Conservation (phyloP, 2,113 vertebrate species). For the Takifugu bimaculatus region DNA sequence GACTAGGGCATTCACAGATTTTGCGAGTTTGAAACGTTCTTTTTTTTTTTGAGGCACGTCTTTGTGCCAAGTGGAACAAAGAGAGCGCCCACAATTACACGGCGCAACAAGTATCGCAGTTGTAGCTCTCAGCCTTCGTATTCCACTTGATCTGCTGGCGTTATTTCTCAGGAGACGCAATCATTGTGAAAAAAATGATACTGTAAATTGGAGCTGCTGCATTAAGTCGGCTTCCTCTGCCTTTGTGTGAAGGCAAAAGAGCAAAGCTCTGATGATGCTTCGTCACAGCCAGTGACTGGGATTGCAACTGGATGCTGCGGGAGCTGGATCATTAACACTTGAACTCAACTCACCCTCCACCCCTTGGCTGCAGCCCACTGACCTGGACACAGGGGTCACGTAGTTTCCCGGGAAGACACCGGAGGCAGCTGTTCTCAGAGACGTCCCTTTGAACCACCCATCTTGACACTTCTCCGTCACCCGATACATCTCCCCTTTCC, state of each 20-base stretch:
- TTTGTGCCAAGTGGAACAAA: conserved; percentile 7
- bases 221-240: background rate
- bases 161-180: conserved; percentile 9
- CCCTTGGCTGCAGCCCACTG: conserved; percentile 34
- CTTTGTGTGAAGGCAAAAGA: conserved; percentile 14
- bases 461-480: conserved; percentile 98
- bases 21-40: background rate
- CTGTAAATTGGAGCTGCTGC: conserved; percentile 18
- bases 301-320: background rate
- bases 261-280: conserved; percentile 7
- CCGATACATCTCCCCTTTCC: conserved; percentile 97
- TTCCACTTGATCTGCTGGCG: background rate
- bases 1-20: background rate
- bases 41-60: background rate
- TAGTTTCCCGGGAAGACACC: conserved; percentile 98
- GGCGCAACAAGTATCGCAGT: conserved; percentile 10
- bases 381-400: conserved; percentile 96
- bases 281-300: too few species aligned
- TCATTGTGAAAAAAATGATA: conserved; percentile 16
- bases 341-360: too few species aligned
- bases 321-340: background rate
- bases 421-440: conserved; percentile 85
- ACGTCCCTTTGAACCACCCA: conserved; percentile 97
- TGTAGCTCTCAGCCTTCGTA: conserved; percentile 13
- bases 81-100: conserved; percentile 17